Base-by-base conservation (phyloP, 2,797 vertebrate species). In the Protosalanx chinensis region DNA sequence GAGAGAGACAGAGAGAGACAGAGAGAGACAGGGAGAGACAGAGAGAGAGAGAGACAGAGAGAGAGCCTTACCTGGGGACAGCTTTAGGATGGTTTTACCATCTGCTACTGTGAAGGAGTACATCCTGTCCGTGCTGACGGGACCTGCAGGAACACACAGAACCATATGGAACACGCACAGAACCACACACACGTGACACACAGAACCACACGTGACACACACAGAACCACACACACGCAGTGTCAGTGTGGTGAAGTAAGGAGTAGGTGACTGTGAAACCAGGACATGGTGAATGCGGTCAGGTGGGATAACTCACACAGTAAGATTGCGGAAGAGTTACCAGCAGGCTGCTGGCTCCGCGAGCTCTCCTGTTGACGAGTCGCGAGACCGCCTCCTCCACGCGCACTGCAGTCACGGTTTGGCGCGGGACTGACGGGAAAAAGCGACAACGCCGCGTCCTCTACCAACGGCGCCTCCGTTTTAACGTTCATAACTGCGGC, bases 61-160 rank as follows among this genome's bases (percentile, higher is more conserved):
- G 23, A 27, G 23, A 27, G 23, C 23, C 63, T 81, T 67, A 91
- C 89, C 89, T 85, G 89, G 84, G 57, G 87, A 85, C 5, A 90
- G 90, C 87, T 90, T 90, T 81, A 89, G 79, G 78, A 84, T 88
- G 2, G 88, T 88, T 77, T 91, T 90, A 10, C 84, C 88, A 67
- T 89, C 89, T 2, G 78, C 85, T 5, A 85, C 72, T 6, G 88
- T 72, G 67, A 84, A 84, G 77, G 84, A 83, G 77, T 89, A 89
- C 82, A 89, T 88, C 3, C 84, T 87, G 1, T 89, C 88, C 4
- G 89, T 75, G 13, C 79, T 87, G 60, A 90, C 82, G 0, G 88
- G 85, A 72, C 90, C 90, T 91, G 56, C 5, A 72, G 6, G 73
- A 35, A 68, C 29, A 35, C 46, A 46, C 49, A 29, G 12, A 70